Percentiles rank a stretch among this genome's conserved stretches.
Evolutionary conservation across 2,797 vertebrate genomes (phyloP).

Genomic region (Rhinoraja longicauda): DNA sequence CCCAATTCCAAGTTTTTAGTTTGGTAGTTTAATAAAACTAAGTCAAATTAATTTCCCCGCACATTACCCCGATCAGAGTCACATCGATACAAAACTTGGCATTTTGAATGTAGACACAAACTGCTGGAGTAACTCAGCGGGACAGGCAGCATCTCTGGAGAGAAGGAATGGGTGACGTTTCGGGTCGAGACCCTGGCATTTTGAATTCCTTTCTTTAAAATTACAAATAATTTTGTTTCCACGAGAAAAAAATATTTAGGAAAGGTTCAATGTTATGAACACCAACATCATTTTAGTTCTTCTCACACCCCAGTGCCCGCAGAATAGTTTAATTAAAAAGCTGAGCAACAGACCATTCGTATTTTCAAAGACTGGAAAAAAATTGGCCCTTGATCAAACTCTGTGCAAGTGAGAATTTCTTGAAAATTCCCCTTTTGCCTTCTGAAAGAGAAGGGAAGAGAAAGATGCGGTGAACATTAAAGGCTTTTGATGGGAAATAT

Average conservation of each 20-base stretch:
- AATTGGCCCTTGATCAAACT: constrained; percentile 87
- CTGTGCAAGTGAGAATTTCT: constrained; percentile 90
- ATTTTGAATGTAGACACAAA: no score
- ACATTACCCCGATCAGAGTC: not conserved
- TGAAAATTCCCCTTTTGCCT: constrained; percentile 85
- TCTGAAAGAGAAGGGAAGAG: constrained; percentile 66
- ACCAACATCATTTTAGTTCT: not conserved
- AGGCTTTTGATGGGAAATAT: constrained; percentile 9
- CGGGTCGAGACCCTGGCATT: no score
- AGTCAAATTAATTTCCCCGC: not conserved
- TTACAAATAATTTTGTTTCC: not conserved
- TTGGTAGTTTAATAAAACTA: not conserved
- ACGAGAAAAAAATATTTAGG: not conserved
- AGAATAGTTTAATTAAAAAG: constrained; percentile 51
- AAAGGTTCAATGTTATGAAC: not conserved
- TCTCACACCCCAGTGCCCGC: constrained; percentile 46
- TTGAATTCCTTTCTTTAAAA: not conserved
- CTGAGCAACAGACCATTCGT: constrained; percentile 68
- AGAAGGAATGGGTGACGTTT: no score
- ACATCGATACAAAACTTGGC: not conserved
- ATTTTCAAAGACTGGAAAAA: constrained; percentile 97
- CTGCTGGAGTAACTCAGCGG: no score
- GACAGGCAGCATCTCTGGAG: no score
- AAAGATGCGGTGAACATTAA: constrained; percentile 51
- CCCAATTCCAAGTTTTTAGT: not conserved